A percentile compares a stretch with the other conserved stretches of the same genome.
Evolutionary conservation across 2,113 vertebrate species (phyloP).

Genomic region (Lepisosteus osseus): DNA sequence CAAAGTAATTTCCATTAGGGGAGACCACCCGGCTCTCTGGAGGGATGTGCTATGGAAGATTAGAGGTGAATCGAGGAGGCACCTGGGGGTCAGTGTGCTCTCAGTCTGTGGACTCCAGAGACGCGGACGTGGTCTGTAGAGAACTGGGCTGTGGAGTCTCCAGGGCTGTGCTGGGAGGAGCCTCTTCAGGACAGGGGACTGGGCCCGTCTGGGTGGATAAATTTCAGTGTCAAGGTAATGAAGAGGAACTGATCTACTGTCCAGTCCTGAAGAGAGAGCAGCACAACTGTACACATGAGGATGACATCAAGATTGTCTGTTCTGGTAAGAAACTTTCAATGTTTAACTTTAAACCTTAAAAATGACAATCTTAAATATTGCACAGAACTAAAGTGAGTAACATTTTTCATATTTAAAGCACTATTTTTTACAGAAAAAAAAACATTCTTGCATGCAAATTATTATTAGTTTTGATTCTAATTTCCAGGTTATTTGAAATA

Average conservation of each 20-base stretch:
- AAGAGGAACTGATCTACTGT: neutral
- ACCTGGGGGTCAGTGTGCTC: neutral
- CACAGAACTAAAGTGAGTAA: no score
- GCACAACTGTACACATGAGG: neutral
- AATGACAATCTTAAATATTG: no score
- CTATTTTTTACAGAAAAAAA: no score
- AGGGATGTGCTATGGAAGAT: neutral
- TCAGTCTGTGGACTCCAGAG: neutral
- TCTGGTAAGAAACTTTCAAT: neutral
- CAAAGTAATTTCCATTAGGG: neutral
- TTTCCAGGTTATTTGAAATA: no score
- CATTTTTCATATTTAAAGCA: no score
- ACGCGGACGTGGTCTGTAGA: neutral
- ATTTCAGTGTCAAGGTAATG: neutral
- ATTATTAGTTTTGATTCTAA: no score
- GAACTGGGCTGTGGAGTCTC: constrained; percentile 1
- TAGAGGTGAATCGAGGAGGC: neutral
- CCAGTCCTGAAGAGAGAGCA: neutral
- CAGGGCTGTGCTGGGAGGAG: no score
- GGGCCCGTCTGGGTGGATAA: neutral
- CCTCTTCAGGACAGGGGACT: neutral
- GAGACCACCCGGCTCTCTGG: neutral
- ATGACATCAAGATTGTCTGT: neutral
- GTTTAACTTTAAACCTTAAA: no score
- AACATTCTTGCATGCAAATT: no score